Conservation (phyloP, 2,888 invertebrate genomes). For the Panopea generosa region DNA sequence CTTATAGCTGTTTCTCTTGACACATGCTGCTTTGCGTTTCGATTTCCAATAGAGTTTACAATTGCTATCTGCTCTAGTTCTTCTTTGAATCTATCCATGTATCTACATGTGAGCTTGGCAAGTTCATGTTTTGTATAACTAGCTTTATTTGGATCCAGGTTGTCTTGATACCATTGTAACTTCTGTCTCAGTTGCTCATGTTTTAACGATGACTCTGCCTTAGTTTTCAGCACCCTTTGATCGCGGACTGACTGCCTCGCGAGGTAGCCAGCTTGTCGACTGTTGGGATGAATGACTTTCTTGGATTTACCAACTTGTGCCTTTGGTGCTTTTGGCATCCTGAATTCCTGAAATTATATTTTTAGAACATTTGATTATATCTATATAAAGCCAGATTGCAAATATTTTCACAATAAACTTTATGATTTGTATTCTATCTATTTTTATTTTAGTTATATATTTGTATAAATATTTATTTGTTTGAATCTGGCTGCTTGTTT, state of each 20-base stretch:
- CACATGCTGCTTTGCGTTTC: constrained; percentile 92
- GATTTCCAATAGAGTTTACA: constrained; percentile 91
- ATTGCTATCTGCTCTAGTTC: constrained; percentile 92
- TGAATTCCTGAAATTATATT: too few relatives aligned
- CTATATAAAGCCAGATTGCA: too few relatives aligned
- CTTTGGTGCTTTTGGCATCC: constrained; percentile 80
- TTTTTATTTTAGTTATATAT: too few relatives aligned
- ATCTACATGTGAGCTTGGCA: constrained; percentile 79
- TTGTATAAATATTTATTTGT: too few relatives aligned
- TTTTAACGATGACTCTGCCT: constrained; percentile 61
- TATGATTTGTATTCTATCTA: too few relatives aligned
- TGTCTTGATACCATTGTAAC: constrained; percentile 91
- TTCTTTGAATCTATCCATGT: constrained; percentile 90
- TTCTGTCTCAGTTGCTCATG: constrained; percentile 88
- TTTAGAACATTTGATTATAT: too few relatives aligned
- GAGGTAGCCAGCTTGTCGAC: constrained; percentile 91
- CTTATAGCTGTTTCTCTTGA: constrained; percentile 92
- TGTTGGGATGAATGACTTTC: constrained; percentile 90
- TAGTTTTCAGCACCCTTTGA: constrained; percentile 85
- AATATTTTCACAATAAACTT: too few relatives aligned
- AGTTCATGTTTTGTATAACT: constrained; percentile 88
- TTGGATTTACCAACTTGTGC: constrained; percentile 64
- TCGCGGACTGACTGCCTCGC: constrained; percentile 89
- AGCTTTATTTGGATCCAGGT: constrained; percentile 87
- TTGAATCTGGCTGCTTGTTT: too few relatives aligned